Conservation (phyloP, 2,797 vertebrate species). For the Poeciliopsis gracilis region DNA sequence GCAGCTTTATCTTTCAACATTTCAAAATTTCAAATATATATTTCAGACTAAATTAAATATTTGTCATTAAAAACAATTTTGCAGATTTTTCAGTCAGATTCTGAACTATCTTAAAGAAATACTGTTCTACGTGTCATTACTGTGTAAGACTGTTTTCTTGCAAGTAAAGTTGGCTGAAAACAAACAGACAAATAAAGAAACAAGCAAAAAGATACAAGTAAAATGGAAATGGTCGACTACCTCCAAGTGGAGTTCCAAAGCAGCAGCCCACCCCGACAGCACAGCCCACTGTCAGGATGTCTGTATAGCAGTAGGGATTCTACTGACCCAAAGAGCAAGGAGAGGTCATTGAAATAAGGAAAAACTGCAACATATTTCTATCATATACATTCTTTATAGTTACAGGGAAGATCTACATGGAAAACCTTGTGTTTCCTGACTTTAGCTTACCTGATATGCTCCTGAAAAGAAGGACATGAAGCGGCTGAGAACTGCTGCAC, state of each 20-base stretch:
- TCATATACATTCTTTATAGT: background rate
- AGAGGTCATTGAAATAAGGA: slow-evolving; percentile 6
- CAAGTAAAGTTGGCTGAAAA: background rate
- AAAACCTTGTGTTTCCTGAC: background rate
- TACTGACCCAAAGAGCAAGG: slow-evolving; percentile 81
- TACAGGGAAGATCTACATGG: background rate
- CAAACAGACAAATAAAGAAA: background rate
- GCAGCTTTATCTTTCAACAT: background rate
- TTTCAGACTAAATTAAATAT: background rate
- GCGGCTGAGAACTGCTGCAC: slow-evolving; percentile 91
- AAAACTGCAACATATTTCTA: background rate
- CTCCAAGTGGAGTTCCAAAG: slow-evolving; percentile 97
- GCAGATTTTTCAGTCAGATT: background rate
- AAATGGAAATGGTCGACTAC: slow-evolving; percentile 69
- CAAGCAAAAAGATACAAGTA: background rate
- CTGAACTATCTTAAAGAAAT: background rate
- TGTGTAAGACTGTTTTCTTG: background rate
- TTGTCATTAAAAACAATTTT: background rate
- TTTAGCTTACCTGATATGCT: slow-evolving; percentile 89
- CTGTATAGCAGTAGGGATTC: slow-evolving; percentile 96
- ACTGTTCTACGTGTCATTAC: background rate
- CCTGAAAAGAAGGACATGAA: slow-evolving; percentile 94
- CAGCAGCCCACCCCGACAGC: slow-evolving; percentile 97
- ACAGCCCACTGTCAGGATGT: slow-evolving; percentile 96
- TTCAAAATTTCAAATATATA: no score